phyloP scores from a whole-genome alignment of 2,888 invertebrate genomes.

The Plusia festucae region DNA sequence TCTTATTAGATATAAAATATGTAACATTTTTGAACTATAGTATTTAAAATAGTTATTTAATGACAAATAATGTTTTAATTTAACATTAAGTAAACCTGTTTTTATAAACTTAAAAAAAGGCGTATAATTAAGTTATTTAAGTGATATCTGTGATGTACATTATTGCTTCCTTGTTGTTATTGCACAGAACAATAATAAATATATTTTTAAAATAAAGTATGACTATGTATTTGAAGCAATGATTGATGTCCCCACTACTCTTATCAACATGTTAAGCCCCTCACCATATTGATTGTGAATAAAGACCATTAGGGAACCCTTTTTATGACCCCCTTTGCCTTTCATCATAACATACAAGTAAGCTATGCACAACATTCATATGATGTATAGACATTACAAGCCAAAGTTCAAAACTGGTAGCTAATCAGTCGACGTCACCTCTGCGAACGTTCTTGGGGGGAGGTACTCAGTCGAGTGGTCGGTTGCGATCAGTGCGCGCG shows the following conservation, averaged over 20 bases:
- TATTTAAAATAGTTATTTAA: background rate
- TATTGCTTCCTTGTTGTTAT: background rate
- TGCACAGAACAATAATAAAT: too few species aligned
- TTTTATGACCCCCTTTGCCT: constrained; percentile 14
- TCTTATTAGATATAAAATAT: background rate
- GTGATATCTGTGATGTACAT: background rate
- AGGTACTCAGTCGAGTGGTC: constrained; percentile 46
- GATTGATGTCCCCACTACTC: background rate
- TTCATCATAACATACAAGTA: constrained; percentile 21
- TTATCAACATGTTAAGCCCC: background rate
- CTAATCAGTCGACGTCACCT: constrained; percentile 66
- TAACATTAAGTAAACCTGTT: background rate
- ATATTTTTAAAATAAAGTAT: too few species aligned
- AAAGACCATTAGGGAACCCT: constrained; percentile 1
- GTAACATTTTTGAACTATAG: background rate
- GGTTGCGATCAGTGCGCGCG: constrained; percentile 70
- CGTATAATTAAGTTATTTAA: background rate
- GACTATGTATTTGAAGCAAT: too few species aligned
- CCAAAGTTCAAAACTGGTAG: constrained; percentile 65
- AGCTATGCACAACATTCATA: constrained; percentile 16
- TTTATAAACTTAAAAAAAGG: background rate
- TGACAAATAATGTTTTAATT: background rate
- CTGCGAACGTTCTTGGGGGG: constrained; percentile 53
- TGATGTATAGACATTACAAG: constrained; percentile 42
- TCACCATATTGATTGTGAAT: background rate